phyloP scores from a whole-genome alignment of 2,888 invertebrate species.

The Cheilosia vernalis region DNA sequence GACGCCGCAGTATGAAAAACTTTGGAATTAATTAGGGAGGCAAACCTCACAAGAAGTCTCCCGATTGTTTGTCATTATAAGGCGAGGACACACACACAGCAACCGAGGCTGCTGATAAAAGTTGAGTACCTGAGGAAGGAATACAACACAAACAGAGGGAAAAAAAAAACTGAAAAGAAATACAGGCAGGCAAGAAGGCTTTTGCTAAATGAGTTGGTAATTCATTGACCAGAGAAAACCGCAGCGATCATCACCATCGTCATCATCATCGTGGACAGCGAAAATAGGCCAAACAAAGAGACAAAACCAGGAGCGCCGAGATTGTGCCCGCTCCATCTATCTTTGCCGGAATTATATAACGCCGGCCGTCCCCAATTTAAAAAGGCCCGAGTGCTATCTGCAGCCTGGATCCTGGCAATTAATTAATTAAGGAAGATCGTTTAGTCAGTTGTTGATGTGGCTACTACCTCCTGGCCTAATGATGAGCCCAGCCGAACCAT shows the following conservation, averaged over 20 bases:
- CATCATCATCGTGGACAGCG: constrained; percentile 60
- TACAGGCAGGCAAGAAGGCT: constrained; percentile 32
- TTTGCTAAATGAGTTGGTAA: constrained; percentile 72
- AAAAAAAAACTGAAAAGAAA: not conserved
- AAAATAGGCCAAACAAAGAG: constrained; percentile 70
- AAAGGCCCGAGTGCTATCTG: constrained; percentile 72
- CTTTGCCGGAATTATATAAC: constrained; percentile 72
- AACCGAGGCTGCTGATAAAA: constrained; percentile 59
- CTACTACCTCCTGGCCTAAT: constrained; percentile 54
- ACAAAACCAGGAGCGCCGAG: constrained; percentile 62
- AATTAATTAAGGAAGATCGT: constrained; percentile 75
- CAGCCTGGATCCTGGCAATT: constrained; percentile 72
- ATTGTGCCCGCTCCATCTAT: constrained; percentile 51
- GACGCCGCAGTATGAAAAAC: constrained; percentile 63
- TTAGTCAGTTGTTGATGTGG: constrained; percentile 68
- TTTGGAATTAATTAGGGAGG: constrained; percentile 73
- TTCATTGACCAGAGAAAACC: constrained; percentile 68
- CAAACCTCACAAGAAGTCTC: constrained; percentile 74
- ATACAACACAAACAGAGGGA: constrained; percentile 4
- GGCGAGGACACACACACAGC: constrained; percentile 72
- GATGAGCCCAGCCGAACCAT: constrained; percentile 56
- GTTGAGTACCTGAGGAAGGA: constrained; percentile 52
- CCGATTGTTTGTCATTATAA: constrained; percentile 74
- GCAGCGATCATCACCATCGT: constrained; percentile 59
- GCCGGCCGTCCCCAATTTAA: constrained; percentile 71